Conservation (phyloP, 2,888 invertebrate genomes). For the Meloe dianella region DNA sequence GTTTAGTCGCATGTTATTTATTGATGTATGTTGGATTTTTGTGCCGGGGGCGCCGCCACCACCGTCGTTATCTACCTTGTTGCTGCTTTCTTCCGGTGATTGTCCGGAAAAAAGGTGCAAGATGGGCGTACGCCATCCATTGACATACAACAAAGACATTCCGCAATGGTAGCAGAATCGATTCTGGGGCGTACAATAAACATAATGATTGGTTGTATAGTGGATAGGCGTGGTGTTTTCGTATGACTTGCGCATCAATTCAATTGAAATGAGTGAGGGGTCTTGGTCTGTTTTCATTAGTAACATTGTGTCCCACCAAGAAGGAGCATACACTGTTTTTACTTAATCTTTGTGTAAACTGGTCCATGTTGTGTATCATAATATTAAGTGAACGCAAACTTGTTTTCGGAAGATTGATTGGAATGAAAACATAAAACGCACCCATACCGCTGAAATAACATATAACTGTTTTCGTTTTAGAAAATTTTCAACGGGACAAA, state of each 20-base stretch:
- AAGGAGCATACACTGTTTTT: conserved; percentile 64
- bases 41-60: conserved; percentile 11
- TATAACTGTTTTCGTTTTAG: conserved; percentile 53
- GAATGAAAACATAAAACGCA: conserved; percentile 70
- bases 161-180: conserved; percentile 40
- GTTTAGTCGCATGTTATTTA: conserved; percentile 7
- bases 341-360: conserved; percentile 78
- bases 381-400: conserved; percentile 70
- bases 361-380: conserved; percentile 83
- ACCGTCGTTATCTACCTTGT: conserved; percentile 31
- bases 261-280: conserved; percentile 22
- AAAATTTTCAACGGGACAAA: conserved; percentile 44
- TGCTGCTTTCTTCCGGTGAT: conserved; percentile 36
- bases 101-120: conserved; percentile 39
- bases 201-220: conserved; percentile 38
- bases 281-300: conserved; percentile 60
- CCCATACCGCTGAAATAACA: conserved; percentile 64
- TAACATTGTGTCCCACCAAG: conserved; percentile 61
- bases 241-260: conserved; percentile 41
- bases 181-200: conserved; percentile 40
- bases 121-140: conserved; percentile 40
- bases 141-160: conserved; percentile 27
- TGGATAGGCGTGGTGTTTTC: conserved; percentile 38
- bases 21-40: background rate
- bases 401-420: conserved; percentile 65